These are phyloP conservation scores for Tapirus terrestris DNA, from an alignment of 2,113 vertebrate species.

Conservation along the genomic window DNA sequence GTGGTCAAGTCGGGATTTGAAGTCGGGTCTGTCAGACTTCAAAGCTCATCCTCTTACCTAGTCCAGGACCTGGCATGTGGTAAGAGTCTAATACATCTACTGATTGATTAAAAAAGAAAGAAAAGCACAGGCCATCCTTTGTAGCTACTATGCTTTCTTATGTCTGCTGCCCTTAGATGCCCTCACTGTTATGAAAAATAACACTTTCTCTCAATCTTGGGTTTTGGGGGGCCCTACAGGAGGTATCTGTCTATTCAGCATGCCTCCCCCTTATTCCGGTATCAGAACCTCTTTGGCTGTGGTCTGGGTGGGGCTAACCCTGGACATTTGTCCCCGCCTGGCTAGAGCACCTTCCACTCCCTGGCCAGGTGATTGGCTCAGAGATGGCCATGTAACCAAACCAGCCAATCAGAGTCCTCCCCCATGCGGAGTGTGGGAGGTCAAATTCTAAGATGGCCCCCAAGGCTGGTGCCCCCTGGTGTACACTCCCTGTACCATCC, in stretches of 20 bases:
- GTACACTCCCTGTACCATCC: background rate
- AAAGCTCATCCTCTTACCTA: background rate
- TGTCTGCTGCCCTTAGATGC: background rate
- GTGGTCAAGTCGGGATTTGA: background rate
- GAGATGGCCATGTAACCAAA: background rate
- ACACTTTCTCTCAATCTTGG: background rate
- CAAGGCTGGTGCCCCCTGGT: background rate
- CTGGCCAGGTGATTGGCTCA: background rate
- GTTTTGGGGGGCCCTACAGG: background rate
- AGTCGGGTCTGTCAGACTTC: background rate
- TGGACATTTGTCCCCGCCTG: background rate
- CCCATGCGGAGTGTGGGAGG: background rate
- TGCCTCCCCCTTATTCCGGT: background rate
- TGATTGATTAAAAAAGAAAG: background rate
- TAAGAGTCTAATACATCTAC: background rate
- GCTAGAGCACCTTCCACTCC: background rate
- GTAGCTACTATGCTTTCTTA: background rate
- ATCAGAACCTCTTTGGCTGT: background rate
- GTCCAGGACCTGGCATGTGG: background rate
- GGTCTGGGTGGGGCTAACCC: background rate
- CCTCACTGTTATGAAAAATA: background rate
- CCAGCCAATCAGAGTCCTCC: background rate
- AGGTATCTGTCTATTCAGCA: background rate
- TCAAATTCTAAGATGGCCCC: background rate
- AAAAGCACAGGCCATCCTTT: background rate